phyloP scores from a whole-genome alignment of 2,113 vertebrate genomes.

The Gasterosteus nipponicus region DNA sequence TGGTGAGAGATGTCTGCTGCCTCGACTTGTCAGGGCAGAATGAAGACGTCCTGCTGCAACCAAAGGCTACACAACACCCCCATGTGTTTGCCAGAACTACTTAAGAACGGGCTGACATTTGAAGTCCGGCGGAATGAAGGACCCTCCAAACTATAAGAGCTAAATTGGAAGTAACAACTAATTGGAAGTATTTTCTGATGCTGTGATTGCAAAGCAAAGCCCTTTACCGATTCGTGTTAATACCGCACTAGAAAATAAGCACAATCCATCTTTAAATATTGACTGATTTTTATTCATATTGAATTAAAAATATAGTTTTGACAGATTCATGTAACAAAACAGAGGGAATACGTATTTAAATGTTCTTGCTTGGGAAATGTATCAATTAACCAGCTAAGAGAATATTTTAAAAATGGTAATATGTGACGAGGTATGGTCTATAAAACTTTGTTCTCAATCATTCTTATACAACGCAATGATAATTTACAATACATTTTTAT shows the following conservation, averaged over 20 bases:
- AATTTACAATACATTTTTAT: slow-evolving; percentile 8
- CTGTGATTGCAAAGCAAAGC: not conserved
- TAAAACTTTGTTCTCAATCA: slow-evolving; percentile 59
- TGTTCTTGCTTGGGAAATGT: slow-evolving; percentile 74
- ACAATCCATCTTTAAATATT: slow-evolving; percentile 84
- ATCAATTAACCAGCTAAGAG: slow-evolving; percentile 62
- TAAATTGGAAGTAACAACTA: slow-evolving; percentile 21
- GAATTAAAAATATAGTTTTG: slow-evolving; percentile 99
- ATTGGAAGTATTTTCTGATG: slow-evolving; percentile 4
- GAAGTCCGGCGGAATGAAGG: slow-evolving; percentile 37
- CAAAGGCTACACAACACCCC: slow-evolving; percentile 46
- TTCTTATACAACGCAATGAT: slow-evolving; percentile 49
- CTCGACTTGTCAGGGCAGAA: slow-evolving; percentile 34
- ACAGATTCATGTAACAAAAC: slow-evolving; percentile 99
- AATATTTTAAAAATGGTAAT: slow-evolving; percentile 54
- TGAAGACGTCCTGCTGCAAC: slow-evolving; percentile 50
- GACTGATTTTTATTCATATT: slow-evolving; percentile 99
- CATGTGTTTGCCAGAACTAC: slow-evolving; percentile 35
- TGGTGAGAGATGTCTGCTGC: slow-evolving; percentile 31
- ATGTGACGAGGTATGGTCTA: slow-evolving; percentile 49
- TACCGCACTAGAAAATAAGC: slow-evolving; percentile 8
- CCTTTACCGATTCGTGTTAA: not conserved
- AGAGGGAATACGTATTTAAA: slow-evolving; percentile 91
- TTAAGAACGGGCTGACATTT: slow-evolving; percentile 59
- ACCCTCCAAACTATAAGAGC: slow-evolving; percentile 21